Evolutionary conservation across 2,113 vertebrate genomes (phyloP).

Genomic region (Cyrtonyx montezumae): DNA sequence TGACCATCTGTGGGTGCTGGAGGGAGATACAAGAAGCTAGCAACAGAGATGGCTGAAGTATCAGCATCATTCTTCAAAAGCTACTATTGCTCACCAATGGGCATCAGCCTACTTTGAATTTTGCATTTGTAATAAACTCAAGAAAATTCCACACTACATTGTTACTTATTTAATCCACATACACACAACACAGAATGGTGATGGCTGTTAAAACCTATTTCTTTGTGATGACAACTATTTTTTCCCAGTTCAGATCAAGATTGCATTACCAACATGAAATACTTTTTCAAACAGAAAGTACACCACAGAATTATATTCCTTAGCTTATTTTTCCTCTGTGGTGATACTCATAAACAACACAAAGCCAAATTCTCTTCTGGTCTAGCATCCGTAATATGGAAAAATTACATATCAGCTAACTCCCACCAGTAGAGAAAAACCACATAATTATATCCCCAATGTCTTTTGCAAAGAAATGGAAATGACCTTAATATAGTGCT

Average conservation of each 20-base stretch:
- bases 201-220: background rate
- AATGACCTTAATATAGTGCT: background rate
- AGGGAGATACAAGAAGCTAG: background rate
- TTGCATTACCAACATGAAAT: background rate
- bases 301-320: background rate
- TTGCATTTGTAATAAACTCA: background rate
- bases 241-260: background rate
- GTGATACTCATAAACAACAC: background rate
- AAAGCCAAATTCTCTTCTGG: background rate
- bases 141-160: background rate
- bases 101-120: accelerated
- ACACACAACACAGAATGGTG: accelerated
- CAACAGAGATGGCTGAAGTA: background rate
- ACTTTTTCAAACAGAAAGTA: background rate
- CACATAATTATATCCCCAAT: background rate
- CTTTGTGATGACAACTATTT: background rate
- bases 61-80: background rate
- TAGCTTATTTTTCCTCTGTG: background rate
- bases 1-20: background rate
- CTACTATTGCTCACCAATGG: accelerated
- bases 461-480: background rate
- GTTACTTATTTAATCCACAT: background rate
- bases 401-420: background rate
- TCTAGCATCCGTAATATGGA: background rate
- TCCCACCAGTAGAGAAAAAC: background rate